These are phyloP conservation scores for Grammomys surdaster DNA, from an alignment of 2,113 vertebrate genomes.

Conservation along the genomic window DNA sequence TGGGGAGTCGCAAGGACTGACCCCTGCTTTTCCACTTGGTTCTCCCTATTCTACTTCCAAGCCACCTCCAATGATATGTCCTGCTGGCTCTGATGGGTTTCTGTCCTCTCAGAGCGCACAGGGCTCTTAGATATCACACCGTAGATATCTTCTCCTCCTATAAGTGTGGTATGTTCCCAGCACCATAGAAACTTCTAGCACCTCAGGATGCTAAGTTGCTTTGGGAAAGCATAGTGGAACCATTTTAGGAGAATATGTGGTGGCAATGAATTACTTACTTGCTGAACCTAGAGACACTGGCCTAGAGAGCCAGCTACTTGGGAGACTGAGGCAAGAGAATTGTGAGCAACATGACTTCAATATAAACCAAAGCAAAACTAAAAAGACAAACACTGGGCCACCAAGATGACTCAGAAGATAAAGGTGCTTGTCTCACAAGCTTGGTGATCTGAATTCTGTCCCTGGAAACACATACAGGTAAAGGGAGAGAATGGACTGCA, in stretches of 20 bases:
- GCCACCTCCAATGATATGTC: background rate
- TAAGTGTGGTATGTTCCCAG: constrained; percentile 31
- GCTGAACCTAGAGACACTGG: background rate
- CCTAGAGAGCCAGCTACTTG: background rate
- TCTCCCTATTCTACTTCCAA: background rate
- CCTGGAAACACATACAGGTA: background rate
- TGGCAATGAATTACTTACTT: too few species aligned
- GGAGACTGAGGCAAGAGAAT: background rate
- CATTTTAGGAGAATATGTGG: background rate
- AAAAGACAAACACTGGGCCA: background rate
- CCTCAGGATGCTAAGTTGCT: background rate
- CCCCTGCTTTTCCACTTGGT: background rate
- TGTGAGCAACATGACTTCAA: background rate
- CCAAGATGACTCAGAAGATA: background rate
- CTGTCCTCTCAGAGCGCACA: background rate
- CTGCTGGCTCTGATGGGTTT: background rate
- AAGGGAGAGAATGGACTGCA: background rate
- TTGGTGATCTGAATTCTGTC: background rate
- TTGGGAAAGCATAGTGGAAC: background rate
- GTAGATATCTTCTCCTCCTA: background rate
- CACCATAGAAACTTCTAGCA: background rate
- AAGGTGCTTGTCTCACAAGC: background rate
- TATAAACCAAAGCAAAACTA: background rate
- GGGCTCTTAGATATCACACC: background rate
- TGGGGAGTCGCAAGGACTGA: background rate